Evolutionary conservation across 2,797 vertebrate genomes (phyloP), one percentile per base, ranked within the genome.

Genomic region (Fringilla coelebs): DNA sequence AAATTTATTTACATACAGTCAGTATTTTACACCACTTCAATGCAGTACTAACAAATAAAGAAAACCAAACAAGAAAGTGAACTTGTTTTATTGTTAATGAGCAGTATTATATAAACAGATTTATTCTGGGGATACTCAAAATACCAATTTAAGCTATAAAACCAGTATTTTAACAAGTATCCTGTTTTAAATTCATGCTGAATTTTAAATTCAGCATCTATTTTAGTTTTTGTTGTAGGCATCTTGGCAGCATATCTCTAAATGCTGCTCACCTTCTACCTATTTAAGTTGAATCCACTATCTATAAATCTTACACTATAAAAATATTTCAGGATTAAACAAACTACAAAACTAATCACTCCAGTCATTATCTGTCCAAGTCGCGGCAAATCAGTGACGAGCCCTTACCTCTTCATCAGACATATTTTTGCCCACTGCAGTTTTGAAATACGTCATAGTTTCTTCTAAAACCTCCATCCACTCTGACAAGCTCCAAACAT

Each of bases 331-430:
- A 60, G 7, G 34, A 43, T 10, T 52, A 90, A 81, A 82, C 4
- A 48, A 77, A 45, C 24, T 32, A 48, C 15, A 74, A n/a, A 20
- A 52, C 9, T 31, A 43, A 71, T 17, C 48, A 54, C 24, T 36
- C 32, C 49, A 60, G 4, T 5, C 31, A 62, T 0, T 4, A 77
- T 13, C 32, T 36, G 48, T 52, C 6, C 7, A 60, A 71, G 17
- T 12, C 36, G 75, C 76, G 24, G 13, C 13, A 5, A 32, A 17
- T 1, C 65, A 60, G 21, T 1, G 4, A 61, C 7, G 7, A 89
- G 36, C 48, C 32, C 80, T 97, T 96, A 99, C 99, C 98, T 99
- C 98, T 93, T 99, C 98, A 72, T 99, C 98, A 9, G 98, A 92
- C 74, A 97, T 75, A 81, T 98, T 97, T 97, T 88, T 98, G 40